Evolutionary conservation across 1,140 invertebrate genomes (phyloP), one percentile per base, ranked within the genome.

Genomic region (Drosophila baimaii): DNA sequence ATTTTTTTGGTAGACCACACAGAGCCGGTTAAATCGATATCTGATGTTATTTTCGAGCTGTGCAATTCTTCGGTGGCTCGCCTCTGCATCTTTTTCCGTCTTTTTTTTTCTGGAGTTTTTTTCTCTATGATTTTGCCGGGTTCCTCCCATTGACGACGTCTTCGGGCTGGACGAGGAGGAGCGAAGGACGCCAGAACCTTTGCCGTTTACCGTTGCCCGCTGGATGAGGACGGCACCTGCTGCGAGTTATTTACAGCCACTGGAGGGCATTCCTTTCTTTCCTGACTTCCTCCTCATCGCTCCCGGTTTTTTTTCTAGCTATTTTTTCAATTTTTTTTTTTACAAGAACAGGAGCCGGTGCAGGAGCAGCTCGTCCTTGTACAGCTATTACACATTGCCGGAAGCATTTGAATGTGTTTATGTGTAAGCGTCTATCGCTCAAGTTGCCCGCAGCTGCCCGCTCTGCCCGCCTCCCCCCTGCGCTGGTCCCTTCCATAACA

Each of bases 221-320:
- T 65, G 44, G 76, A 52, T 57, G 65, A 52, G 49, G 52, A 56
- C 51, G 69, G 77, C 81, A 90, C 86, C 77, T 80, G 84, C 84
- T 90, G 84, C 80, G 84, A 83, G 84, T 88, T 89, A 88, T 89
- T 88, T 83, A 89, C 85, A 88, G 80, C 77, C 80, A 89, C 80
- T 78, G 62, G 66, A 83, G 84, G 84, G 77, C 77, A 76, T 77
- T 77, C 54, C 56, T 65, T 61, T 72, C 44, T 73, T 61, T 73
- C 39, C 41, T 54, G n/a, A 57, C 29, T 21, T 33, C 23, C 37
- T 23, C 49, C 46, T 43, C 31, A 17, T 41, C 35, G 15, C 47
- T 52, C 19, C 27, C 5, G 21, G 7, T 41, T 25, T 5, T 12
- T 5, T n/a, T 25, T 52, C 10, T 17, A 12, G 17, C 29, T 17